phyloP scores from a whole-genome alignment of 2,797 vertebrate genomes.

The Psittacula derbiana region DNA sequence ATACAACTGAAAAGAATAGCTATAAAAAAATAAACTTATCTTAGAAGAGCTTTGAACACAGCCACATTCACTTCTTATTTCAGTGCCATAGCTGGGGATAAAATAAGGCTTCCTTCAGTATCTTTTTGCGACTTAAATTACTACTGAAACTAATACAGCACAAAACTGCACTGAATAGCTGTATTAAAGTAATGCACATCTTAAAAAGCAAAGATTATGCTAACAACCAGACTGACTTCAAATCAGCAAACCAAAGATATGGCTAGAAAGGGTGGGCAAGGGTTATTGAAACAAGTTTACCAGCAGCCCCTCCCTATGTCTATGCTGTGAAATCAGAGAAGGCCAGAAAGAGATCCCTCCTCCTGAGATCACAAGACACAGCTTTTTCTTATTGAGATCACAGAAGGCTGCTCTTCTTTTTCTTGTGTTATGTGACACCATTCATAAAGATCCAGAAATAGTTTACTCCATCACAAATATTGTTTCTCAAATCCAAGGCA shows the following conservation, averaged over 20 bases:
- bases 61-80: background rate
- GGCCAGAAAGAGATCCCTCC: background rate
- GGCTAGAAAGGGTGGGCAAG: fast-evolving
- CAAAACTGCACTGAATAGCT: background rate
- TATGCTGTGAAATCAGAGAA: background rate
- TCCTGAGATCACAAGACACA: background rate
- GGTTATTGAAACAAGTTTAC: background rate
- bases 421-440: background rate
- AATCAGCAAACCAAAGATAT: background rate
- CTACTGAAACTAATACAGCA: background rate
- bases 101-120: background rate
- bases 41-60: background rate
- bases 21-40: background rate
- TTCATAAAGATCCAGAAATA: background rate
- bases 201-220: background rate
- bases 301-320: background rate
- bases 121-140: background rate
- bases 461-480: background rate
- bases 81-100: background rate
- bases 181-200: background rate
- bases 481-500: background rate
- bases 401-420: background rate
- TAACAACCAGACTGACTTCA: background rate
- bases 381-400: background rate
- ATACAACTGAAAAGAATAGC: background rate